Percentiles rank a stretch among this genome's conserved stretches.
These are phyloP conservation scores for Drosophila santomea DNA, from an alignment of 1,140 invertebrate species.

Conservation along the genomic window DNA sequence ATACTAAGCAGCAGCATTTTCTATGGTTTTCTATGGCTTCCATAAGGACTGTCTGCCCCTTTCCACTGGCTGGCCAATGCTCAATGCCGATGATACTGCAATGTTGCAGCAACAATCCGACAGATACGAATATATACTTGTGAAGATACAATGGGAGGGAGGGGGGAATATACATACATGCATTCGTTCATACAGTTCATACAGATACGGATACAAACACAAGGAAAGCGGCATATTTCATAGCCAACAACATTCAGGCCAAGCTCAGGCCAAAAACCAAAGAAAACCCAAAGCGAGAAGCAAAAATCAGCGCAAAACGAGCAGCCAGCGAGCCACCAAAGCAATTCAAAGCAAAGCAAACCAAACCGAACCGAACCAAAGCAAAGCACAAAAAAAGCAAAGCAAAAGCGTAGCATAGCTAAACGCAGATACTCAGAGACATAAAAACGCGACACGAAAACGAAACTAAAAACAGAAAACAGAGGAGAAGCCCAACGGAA, in stretches of 20 bases:
- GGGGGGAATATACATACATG: slow-evolving; percentile 4
- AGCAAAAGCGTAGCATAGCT: slow-evolving; percentile 43
- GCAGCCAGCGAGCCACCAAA: slow-evolving; percentile 27
- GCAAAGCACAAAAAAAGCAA: slow-evolving; percentile 40
- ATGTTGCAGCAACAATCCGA: slow-evolving; percentile 51
- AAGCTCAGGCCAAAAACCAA: slow-evolving; percentile 64
- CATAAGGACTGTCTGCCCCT: slow-evolving; percentile 36
- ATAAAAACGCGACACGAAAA: slow-evolving; percentile 43
- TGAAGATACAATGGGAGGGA: slow-evolving; percentile 13
- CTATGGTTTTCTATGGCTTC: slow-evolving; percentile 47
- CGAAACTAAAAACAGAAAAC: slow-evolving; percentile 11
- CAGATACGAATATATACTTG: slow-evolving; percentile 30
- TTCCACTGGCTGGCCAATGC: slow-evolving; percentile 7
- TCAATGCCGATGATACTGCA: slow-evolving; percentile 29
- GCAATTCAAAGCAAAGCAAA: slow-evolving; percentile 13
- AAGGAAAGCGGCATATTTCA: slow-evolving; percentile 49
- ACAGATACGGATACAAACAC: slow-evolving; percentile 13
- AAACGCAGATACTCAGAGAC: slow-evolving; percentile 48
- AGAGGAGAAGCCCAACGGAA: slow-evolving; percentile 12
- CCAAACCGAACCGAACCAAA: slow-evolving; percentile 4
- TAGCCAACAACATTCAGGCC: slow-evolving; percentile 65
- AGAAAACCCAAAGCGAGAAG: slow-evolving; percentile 45
- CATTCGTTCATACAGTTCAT: background rate
- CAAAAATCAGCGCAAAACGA: slow-evolving; percentile 27
- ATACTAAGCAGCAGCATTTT: slow-evolving; percentile 22